Conservation (phyloP, 1,140 invertebrate genomes). For the Calliopsis andreniformis region DNA sequence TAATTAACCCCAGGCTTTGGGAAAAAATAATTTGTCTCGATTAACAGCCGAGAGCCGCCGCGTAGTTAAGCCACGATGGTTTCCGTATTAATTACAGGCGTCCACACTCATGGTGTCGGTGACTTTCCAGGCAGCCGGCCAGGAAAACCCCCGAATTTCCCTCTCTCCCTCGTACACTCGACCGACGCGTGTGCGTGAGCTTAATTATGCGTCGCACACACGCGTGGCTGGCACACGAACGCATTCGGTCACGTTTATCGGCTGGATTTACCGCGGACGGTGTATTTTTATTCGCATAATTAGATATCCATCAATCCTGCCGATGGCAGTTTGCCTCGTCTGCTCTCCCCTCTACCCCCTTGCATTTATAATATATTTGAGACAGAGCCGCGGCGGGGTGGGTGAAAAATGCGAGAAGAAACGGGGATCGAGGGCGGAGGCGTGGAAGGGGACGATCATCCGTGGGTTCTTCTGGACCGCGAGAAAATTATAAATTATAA, state of each 20-base stretch:
- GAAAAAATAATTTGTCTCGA: slow-evolving; percentile 18
- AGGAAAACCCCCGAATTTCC: slow-evolving; percentile 37
- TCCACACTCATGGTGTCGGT: background rate
- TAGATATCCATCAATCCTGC: slow-evolving; percentile 72
- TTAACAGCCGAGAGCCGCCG: slow-evolving; percentile 5
- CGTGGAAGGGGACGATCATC: background rate
- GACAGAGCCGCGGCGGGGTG: background rate
- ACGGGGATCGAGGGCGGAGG: background rate
- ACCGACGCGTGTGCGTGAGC: background rate
- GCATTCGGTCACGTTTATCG: slow-evolving; percentile 1
- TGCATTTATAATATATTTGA: slow-evolving; percentile 43
- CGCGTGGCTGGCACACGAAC: no score
- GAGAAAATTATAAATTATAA: slow-evolving; percentile 41
- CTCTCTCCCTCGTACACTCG: background rate
- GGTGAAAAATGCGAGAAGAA: slow-evolving; percentile 32
- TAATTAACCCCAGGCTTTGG: background rate
- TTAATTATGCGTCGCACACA: slow-evolving; percentile 6
- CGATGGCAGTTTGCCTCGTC: slow-evolving; percentile 36
- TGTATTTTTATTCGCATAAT: slow-evolving; percentile 72
- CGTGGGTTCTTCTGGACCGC: background rate
- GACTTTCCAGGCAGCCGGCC: slow-evolving; percentile 1
- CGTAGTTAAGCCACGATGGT: background rate
- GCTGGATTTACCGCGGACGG: slow-evolving; percentile 4
- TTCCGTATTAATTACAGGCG: slow-evolving; percentile 10
- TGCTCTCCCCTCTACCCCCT: background rate